phyloP scores from a whole-genome alignment of 2,797 vertebrate genomes.

The Cyprinella venusta region DNA sequence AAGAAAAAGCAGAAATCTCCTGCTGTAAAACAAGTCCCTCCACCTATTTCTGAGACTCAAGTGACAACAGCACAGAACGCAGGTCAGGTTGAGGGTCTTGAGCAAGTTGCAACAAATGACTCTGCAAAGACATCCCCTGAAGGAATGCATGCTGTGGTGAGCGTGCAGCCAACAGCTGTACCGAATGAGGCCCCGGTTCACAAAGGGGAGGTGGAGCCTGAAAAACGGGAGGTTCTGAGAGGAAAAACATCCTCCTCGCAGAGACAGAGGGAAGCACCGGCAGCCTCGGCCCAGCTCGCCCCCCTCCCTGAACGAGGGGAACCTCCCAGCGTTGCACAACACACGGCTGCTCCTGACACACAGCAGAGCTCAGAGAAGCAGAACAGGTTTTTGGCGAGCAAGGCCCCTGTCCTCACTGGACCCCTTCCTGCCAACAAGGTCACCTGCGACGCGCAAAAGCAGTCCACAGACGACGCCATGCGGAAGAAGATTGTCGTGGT shows the following conservation, averaged over 20 bases:
- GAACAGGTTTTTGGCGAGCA: constrained; percentile 61
- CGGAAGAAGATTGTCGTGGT: constrained; percentile 83
- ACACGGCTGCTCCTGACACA: constrained; percentile 69
- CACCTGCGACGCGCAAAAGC: constrained; percentile 55
- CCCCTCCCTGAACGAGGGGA: constrained; percentile 73
- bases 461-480: constrained; percentile 75
- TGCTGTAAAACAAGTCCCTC: constrained; percentile 56
- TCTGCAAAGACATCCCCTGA: constrained; percentile 68
- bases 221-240: constrained; percentile 82
- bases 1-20: constrained; percentile 68
- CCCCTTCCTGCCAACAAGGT: constrained; percentile 51
- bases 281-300: constrained; percentile 70
- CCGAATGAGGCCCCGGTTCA: constrained; percentile 75
- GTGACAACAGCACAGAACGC: constrained; percentile 48
- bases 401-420: constrained; percentile 69
- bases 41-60: constrained; percentile 57
- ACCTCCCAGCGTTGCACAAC: constrained; percentile 81
- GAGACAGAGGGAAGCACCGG: constrained; percentile 64
- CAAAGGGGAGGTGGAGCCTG: constrained; percentile 79
- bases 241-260: constrained; percentile 77
- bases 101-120: constrained; percentile 58
- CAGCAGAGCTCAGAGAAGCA: constrained; percentile 70
- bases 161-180: constrained; percentile 75
- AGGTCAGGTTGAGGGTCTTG: constrained; percentile 54
- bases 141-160: constrained; percentile 75